Evolutionary conservation across 2,113 vertebrate species (phyloP).

Genomic region (Sinocyclocheilus rhinocerous): DNA sequence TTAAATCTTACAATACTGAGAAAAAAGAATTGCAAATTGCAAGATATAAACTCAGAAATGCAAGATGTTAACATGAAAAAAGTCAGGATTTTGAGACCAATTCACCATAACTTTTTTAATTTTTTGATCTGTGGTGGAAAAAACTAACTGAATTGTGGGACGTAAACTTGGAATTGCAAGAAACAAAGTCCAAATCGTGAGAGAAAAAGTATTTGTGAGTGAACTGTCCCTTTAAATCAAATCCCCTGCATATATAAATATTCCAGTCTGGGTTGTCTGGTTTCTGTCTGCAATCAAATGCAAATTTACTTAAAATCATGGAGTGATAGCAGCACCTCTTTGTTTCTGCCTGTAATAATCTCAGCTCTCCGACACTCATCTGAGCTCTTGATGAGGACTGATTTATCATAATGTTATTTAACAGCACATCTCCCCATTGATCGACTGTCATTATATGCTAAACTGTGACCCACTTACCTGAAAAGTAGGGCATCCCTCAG

Average conservation of each 20-base stretch:
- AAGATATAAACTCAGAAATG: too few species aligned
- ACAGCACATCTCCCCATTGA: slow-evolving; percentile 16
- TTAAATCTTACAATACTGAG: too few species aligned
- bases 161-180: too few species aligned
- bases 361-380: not conserved
- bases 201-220: not conserved
- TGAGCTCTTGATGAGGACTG: slow-evolving; percentile 24
- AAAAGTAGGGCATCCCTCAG: slow-evolving; percentile 32
- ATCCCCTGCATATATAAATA: not conserved
- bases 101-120: too few species aligned
- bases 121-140: too few species aligned
- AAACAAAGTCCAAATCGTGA: too few species aligned
- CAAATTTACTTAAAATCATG: slow-evolving; percentile 7
- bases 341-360: not conserved
- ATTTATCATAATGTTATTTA: slow-evolving; percentile 29
- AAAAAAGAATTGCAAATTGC: too few species aligned
- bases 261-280: not conserved
- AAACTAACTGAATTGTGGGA: too few species aligned
- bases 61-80: too few species aligned
- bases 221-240: not conserved
- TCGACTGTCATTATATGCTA: slow-evolving; percentile 4
- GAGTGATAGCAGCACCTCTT: not conserved
- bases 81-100: too few species aligned
- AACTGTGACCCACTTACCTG: slow-evolving; percentile 9
- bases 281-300: slow-evolving; percentile 18